Evolutionary conservation across 2,797 vertebrate genomes (phyloP).

Genomic region (Pangasius macronema): DNA sequence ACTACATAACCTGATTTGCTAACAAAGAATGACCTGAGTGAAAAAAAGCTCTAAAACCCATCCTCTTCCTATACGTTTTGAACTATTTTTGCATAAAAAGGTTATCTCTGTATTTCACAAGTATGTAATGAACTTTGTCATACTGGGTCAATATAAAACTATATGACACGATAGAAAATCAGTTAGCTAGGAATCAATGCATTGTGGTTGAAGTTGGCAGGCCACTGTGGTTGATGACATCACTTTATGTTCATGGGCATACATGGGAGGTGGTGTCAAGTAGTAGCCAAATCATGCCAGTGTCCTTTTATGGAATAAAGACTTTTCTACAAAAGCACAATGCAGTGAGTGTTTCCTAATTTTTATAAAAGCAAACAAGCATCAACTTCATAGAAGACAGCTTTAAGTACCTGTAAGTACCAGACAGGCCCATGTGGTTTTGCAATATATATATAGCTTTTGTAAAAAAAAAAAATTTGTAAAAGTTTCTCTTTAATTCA

Average conservation of each 20-base stretch:
- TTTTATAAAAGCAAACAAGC: neutral
- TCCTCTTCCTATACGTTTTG: neutral
- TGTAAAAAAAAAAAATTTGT: too few relatives aligned
- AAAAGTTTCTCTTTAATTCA: neutral
- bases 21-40: neutral
- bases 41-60: neutral
- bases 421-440: neutral
- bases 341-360: neutral
- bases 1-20: neutral
- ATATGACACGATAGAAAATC: neutral
- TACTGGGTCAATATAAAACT: neutral
- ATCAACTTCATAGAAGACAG: neutral
- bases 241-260: neutral
- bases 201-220: neutral
- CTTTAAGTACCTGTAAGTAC: neutral
- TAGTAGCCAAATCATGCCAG: neutral
- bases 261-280: neutral
- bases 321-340: neutral
- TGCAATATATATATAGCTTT: neutral
- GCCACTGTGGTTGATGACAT: neutral
- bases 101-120: neutral
- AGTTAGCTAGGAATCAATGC: neutral
- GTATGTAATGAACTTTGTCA: neutral
- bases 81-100: neutral
- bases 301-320: neutral